Evolutionary conservation across 1,140 invertebrate species (phyloP).

Genomic region (Pinna nobilis): DNA sequence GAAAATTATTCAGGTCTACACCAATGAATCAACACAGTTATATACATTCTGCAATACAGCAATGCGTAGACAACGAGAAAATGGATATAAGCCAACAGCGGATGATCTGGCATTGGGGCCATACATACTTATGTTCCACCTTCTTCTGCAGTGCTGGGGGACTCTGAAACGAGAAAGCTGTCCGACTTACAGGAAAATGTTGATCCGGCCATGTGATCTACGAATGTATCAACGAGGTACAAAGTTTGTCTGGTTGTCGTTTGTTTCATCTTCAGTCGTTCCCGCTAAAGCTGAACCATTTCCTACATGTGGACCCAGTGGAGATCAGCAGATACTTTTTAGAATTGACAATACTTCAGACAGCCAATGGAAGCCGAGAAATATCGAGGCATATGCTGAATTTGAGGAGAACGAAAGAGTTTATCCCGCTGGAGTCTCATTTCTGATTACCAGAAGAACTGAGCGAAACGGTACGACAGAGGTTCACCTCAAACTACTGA

Average conservation of each 20-base stretch:
- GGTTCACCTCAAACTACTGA: conserved; percentile 3
- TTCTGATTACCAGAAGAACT: neutral
- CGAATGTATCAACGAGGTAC: conserved; percentile 13
- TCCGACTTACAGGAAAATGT: conserved; percentile 29
- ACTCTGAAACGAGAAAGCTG: conserved; percentile 5
- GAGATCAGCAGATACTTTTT: neutral
- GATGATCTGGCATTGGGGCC: conserved; percentile 28
- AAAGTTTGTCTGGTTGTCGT: conserved; percentile 27
- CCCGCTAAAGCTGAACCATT: conserved; percentile 14
- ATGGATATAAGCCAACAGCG: conserved; percentile 21
- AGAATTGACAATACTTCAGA: conserved; percentile 10
- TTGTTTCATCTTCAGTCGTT: conserved; percentile 29
- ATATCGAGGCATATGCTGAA: conserved; percentile 19
- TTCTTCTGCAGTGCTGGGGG: conserved; percentile 17
- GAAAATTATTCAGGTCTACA: conserved; percentile 22
- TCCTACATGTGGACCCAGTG: conserved; percentile 19
- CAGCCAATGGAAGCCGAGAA: conserved; percentile 24
- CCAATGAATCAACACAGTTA: conserved; percentile 16
- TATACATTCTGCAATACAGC: conserved; percentile 31
- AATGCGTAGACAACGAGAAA: conserved; percentile 15
- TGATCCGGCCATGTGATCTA: neutral
- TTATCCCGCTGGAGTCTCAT: conserved; percentile 41
- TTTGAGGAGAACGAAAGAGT: conserved; percentile 36
- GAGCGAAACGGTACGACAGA: neutral
- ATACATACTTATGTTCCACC: conserved; percentile 28